Conservation (phyloP, 2,113 vertebrate species). For the Seriola rivoliana region DNA sequence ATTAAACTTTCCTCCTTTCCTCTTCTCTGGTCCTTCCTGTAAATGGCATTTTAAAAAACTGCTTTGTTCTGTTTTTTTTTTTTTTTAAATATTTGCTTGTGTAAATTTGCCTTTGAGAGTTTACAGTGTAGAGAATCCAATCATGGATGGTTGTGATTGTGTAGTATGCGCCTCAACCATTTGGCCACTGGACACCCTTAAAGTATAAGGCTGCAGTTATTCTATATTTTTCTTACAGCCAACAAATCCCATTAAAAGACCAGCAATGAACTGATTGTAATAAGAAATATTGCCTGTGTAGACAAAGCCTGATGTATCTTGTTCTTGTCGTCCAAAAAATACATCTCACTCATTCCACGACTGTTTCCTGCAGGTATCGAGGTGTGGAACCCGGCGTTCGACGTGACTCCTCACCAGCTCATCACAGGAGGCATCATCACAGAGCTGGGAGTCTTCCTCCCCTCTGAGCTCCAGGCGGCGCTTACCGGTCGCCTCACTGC, state of each 20-base stretch:
- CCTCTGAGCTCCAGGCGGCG: slow-evolving; percentile 88
- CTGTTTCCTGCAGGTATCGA: slow-evolving; percentile 83
- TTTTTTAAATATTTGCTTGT: neutral
- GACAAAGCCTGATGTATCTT: too few relatives aligned
- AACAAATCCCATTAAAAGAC: neutral
- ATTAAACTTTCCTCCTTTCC: slow-evolving; percentile 6
- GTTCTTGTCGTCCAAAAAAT: too few relatives aligned
- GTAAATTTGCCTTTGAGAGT: neutral
- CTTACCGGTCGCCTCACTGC: slow-evolving; percentile 88
- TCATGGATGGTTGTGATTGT: too few relatives aligned
- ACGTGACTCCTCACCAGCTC: slow-evolving; percentile 92
- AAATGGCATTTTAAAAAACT: neutral
- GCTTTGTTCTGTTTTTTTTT: neutral
- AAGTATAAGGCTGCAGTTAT: neutral
- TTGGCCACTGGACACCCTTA: neutral
- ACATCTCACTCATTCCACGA: too few relatives aligned
- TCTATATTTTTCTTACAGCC: neutral
- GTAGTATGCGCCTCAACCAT: too few relatives aligned
- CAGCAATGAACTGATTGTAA: neutral
- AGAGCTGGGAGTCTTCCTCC: slow-evolving; percentile 91
- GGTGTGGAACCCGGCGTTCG: slow-evolving; percentile 95
- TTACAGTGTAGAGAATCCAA: neutral
- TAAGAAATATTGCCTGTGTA: too few relatives aligned
- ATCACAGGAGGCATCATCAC: slow-evolving; percentile 95
- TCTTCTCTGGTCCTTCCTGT: neutral